Base-by-base conservation (phyloP, 2,888 invertebrate genomes). In the Macaria liturata region DNA sequence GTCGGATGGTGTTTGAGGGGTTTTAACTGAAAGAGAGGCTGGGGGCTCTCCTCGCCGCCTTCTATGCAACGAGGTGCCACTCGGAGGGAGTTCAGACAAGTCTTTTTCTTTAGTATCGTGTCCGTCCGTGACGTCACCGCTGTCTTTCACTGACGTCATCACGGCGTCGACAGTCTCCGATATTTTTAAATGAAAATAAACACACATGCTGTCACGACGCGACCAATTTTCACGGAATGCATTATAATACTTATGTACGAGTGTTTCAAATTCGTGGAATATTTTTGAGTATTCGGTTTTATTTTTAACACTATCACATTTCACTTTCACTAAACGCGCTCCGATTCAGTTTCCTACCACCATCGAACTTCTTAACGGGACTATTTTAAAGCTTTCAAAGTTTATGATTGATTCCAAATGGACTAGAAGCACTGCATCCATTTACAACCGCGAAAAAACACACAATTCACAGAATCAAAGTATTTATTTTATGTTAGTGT, bases 171-270 rank as follows among this genome's bases (percentile, higher is more conserved):
- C 69, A 76, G 79, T 81, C 80, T 78, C 70, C 67, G 71, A 79
- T 88, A 89, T 89, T 86, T 86, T 84, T 88, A 85, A 81, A 82
- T 82, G 81, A 86, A 86, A 89, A 90, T 86, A 85, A 83, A 82
- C 75, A 80, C 87, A 89, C 84, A 86, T 86, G 89, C 77, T 72
- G 69, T 69, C 70, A 59, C 70, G 73, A 71, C 66, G 67, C 67
- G 68, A 78, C 74, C 67, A 69, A 71, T 80, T 75, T 74, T 78
- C 74, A 72, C 74, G 88, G 89, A 89, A 90, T 89, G 89, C 86
- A 89, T 89, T 66, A 62, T 59, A 61, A 64, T 54, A 64, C 58
- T 54, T 64, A 61, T 45, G 44, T 49, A 60, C 56, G 39, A 57
- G 42, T 50, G 49, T 49, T 48, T 55, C 46, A 54, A 54, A 31